These are phyloP conservation scores for Radopholus similis DNA, from an alignment of 1,140 invertebrate species.

Conservation along the genomic window DNA sequence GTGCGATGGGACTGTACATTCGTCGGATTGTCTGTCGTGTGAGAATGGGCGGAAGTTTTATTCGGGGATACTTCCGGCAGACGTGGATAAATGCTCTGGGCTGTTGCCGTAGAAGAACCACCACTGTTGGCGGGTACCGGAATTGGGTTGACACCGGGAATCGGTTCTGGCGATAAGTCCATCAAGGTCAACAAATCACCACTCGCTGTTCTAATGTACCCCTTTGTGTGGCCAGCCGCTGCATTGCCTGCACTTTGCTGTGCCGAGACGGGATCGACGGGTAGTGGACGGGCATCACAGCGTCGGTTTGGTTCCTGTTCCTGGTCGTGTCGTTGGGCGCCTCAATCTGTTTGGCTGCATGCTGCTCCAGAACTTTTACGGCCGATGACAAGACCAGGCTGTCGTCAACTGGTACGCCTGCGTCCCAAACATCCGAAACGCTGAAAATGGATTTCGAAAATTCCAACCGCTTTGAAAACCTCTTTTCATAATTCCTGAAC, in stretches of 20 bases:
- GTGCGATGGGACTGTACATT: neutral
- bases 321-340: neutral
- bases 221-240: slow-evolving; percentile 44
- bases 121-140: neutral
- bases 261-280: slow-evolving; percentile 44
- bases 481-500: slow-evolving; percentile 48
- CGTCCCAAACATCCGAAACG: slow-evolving; percentile 55
- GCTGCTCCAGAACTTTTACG: slow-evolving; percentile 40
- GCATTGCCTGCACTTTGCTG: slow-evolving; percentile 47
- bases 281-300: slow-evolving; percentile 40
- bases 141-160: slow-evolving; percentile 13
- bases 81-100: slow-evolving; percentile 35
- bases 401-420: slow-evolving; percentile 39
- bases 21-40: neutral
- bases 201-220: slow-evolving; percentile 29
- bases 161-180: neutral
- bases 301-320: slow-evolving; percentile 7
- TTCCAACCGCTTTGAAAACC: slow-evolving; percentile 30
- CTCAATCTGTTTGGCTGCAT: slow-evolving; percentile 31
- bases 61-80: slow-evolving; percentile 28
- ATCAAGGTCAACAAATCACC: no score
- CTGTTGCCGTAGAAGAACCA: neutral
- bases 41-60: neutral
- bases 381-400: slow-evolving; percentile 41
- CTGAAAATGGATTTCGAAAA: slow-evolving; percentile 12